phyloP scores from a whole-genome alignment of 2,113 vertebrate genomes.

The Calonectris borealis region DNA sequence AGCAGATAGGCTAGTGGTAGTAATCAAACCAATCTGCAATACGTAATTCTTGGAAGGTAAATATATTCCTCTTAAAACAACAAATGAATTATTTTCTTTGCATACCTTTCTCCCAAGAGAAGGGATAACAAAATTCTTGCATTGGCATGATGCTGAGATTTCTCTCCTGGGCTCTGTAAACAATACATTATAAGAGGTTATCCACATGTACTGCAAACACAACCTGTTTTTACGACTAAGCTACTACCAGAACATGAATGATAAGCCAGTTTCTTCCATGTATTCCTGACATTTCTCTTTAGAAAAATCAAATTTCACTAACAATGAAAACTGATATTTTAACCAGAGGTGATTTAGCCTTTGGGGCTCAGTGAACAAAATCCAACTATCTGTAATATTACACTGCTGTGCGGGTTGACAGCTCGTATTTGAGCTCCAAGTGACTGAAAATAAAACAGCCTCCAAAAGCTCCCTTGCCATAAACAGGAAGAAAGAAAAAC shows the following conservation, averaged over 20 bases:
- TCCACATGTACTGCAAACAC: background rate
- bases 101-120: background rate
- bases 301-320: slow-evolving; percentile 7
- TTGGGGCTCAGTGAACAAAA: background rate
- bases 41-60: background rate
- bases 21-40: background rate
- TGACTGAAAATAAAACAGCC: background rate
- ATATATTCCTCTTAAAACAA: background rate
- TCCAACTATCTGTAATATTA: background rate
- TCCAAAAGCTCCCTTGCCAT: background rate
- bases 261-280: background rate
- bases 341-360: background rate
- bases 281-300: background rate
- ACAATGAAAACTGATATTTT: background rate
- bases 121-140: background rate
- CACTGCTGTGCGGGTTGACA: background rate
- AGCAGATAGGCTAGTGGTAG: background rate
- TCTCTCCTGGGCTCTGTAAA: slow-evolving; percentile 34
- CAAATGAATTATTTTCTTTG: background rate
- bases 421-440: background rate
- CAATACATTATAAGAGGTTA: background rate
- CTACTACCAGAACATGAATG: background rate
- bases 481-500: background rate
- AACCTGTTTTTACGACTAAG: background rate
- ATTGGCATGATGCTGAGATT: background rate